A percentile compares a stretch with the other conserved stretches of the same genome.
Evolutionary conservation across 2,113 vertebrate genomes (phyloP).

Genomic region (Rhinopithecus roxellana): DNA sequence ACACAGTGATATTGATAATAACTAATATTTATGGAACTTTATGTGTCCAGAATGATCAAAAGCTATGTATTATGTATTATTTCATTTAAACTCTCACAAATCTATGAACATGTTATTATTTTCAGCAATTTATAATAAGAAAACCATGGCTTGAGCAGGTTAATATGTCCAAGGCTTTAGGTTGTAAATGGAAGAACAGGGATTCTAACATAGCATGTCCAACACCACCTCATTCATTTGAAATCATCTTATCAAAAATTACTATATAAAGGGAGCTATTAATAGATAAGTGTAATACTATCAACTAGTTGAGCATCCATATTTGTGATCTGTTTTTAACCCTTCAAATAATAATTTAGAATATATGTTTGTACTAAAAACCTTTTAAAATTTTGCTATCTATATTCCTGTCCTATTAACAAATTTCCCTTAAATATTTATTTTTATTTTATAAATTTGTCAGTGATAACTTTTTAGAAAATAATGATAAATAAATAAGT

Average conservation of each 20-base stretch:
- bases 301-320: background rate
- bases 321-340: background rate
- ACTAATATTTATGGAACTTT: background rate
- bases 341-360: background rate
- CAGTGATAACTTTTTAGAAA: background rate
- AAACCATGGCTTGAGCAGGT: background rate
- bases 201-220: background rate
- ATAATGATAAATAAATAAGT: background rate
- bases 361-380: background rate
- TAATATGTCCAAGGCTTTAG: background rate
- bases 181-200: background rate
- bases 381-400: background rate
- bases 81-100: conserved; percentile 18
- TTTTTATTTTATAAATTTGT: background rate
- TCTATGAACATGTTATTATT: background rate
- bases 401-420: background rate
- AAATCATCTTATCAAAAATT: background rate
- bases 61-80: background rate
- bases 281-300: background rate
- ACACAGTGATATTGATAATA: background rate
- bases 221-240: background rate
- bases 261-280: background rate
- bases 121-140: background rate
- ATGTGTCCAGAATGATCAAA: background rate
- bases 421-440: conserved; percentile 3